phyloP scores from a whole-genome alignment of 2,888 invertebrate genomes.

The Drosophila testacea region DNA sequence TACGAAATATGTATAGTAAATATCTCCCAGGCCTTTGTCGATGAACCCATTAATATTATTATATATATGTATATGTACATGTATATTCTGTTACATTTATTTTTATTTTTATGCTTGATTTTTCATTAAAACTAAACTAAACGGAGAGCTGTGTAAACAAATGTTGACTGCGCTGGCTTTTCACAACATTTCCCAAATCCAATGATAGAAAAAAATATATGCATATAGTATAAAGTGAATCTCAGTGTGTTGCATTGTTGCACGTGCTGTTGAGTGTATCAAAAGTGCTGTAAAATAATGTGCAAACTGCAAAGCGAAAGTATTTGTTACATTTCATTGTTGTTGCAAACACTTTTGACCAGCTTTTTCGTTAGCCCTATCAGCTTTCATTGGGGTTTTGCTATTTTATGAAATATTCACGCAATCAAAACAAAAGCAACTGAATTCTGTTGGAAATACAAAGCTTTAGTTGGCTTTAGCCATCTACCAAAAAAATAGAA shows the following conservation, averaged over 20 bases:
- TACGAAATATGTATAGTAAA: not conserved
- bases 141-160: slow-evolving; percentile 60
- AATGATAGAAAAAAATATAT: slow-evolving; percentile 16
- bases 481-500: not conserved
- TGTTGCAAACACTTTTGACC: slow-evolving; percentile 48
- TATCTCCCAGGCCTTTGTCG: slow-evolving; percentile 7
- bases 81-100: slow-evolving; percentile 4
- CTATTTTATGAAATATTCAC: slow-evolving; percentile 52
- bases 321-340: slow-evolving; percentile 21
- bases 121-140: slow-evolving; percentile 38
- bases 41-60: slow-evolving; percentile 22
- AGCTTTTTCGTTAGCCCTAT: slow-evolving; percentile 29
- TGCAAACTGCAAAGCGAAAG: slow-evolving; percentile 53
- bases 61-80: slow-evolving; percentile 18
- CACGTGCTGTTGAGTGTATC: slow-evolving; percentile 45
- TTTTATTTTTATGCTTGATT: slow-evolving; percentile 19
- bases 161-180: slow-evolving; percentile 33
- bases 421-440: slow-evolving; percentile 32
- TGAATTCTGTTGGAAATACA: slow-evolving; percentile 10
- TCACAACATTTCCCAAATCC: slow-evolving; percentile 46
- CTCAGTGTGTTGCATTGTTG: slow-evolving; percentile 22
- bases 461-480: slow-evolving; percentile 34
- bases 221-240: slow-evolving; percentile 17
- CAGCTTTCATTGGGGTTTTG: slow-evolving; percentile 39
- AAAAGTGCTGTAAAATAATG: slow-evolving; percentile 57